Evolutionary conservation across 2,888 invertebrate species (phyloP).

Genomic region (Mechanitis mazaeus): DNA sequence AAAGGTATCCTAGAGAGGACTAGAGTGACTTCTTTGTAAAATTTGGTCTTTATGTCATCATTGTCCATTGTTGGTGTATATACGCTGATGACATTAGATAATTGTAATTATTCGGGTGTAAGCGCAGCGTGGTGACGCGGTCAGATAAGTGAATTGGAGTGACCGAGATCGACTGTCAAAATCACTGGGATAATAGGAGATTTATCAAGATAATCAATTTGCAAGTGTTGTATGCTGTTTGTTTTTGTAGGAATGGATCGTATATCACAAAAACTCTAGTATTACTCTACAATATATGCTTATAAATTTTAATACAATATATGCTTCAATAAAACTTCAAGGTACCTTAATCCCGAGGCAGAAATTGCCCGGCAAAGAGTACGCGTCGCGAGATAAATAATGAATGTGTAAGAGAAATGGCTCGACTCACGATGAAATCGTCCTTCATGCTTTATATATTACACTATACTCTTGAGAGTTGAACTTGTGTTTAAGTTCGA

Average conservation of each 20-base stretch:
- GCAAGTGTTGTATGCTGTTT: not conserved
- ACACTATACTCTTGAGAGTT: not conserved
- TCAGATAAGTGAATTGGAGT: no score
- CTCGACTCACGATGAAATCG: slow-evolving; percentile 2
- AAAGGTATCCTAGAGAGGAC: no score
- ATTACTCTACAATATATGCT: slow-evolving; percentile 11
- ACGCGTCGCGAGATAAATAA: slow-evolving; percentile 17
- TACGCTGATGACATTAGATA: no score
- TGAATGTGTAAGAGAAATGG: slow-evolving; percentile 14
- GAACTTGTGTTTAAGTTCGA: not conserved
- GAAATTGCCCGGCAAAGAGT: slow-evolving; percentile 8
- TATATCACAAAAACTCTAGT: slow-evolving; percentile 1
- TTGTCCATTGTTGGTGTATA: no score
- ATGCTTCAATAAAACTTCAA: slow-evolving; percentile 15
- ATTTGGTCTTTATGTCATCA: no score
- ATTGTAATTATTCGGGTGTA: no score
- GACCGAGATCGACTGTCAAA: no score
- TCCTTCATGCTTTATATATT: slow-evolving; percentile 7
- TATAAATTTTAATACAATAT: slow-evolving; percentile 17
- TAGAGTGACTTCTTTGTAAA: no score
- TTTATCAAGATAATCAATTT: no score
- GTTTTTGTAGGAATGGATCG: not conserved
- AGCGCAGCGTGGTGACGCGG: no score
- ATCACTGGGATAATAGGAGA: no score
- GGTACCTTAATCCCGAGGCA: slow-evolving; percentile 2